A percentile compares a stretch with the other conserved stretches of the same genome.
Conservation (phyloP, 1,140 invertebrate genomes). For the Anastrepha ludens region DNA sequence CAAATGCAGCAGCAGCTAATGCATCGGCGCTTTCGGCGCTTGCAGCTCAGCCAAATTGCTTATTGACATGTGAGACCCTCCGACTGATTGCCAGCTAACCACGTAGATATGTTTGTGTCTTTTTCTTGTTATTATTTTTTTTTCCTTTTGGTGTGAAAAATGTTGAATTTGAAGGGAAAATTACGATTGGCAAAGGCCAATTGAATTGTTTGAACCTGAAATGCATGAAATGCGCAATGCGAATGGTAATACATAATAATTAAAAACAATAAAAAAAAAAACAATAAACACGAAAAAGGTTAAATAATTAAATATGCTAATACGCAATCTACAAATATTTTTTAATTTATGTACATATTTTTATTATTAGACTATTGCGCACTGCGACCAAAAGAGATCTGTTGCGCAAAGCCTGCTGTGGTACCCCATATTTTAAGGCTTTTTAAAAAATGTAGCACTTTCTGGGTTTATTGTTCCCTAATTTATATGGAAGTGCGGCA, state of each 20-base stretch:
- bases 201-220: constrained; percentile 36
- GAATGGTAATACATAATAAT: not conserved
- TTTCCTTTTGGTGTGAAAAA: not conserved
- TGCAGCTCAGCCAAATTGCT: constrained; percentile 2
- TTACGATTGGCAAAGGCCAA: constrained; percentile 31
- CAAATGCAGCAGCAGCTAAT: not conserved
- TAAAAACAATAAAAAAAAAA: not conserved
- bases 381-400: no score
- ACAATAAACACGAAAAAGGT: constrained; percentile 4
- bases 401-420: no score
- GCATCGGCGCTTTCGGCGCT: not conserved
- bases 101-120: not conserved
- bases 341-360: no score
- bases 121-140: not conserved
- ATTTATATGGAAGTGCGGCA: no score
- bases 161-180: not conserved
- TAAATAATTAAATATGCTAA: not conserved
- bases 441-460: no score
- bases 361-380: no score
- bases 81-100: not conserved
- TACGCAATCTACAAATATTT: no score
- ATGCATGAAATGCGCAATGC: no score
- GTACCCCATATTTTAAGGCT: no score
- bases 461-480: no score
- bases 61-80: constrained; percentile 17